Base-by-base conservation (phyloP, 2,888 invertebrate species). In the Atrina japonica region DNA sequence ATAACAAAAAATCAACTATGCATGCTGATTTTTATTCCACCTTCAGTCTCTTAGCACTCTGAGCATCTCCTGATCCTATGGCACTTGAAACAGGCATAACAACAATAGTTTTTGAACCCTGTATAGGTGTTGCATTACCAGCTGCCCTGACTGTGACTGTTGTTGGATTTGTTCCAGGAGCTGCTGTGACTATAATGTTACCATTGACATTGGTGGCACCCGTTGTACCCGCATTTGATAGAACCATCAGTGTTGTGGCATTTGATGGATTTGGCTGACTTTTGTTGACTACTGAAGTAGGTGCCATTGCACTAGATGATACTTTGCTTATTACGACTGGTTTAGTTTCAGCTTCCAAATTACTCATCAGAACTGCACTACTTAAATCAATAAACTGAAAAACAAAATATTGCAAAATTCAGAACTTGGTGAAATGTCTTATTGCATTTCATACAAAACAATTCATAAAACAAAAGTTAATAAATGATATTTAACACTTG, bases 371-470 rank as follows among this genome's bases (percentile, higher is more conserved):
- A 9, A 86, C 82, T 61, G 86, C 86, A 82, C 84, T 83, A 71
- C 86, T 83, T 21, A 88, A 74, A 70, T 88, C 88, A 69, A 84
- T 83, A 66, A 87, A 88, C 88, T 88, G 83, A 49, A 83, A 80
- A 27, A 45, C 14, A 63, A 64, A 0, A 29, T 25, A 68, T 21
- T 29, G 9, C 11, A 21, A 61, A 35, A 29, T n/a, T 7, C 27
- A 16, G n/a, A 43, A 43, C 5, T 0, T 43, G n/a, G n/a, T n/a
- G n/a, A n/a, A n/a, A n/a, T n/a, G n/a, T n/a, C n/a, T n/a, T n/a
- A n/a, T n/a, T n/a, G n/a, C n/a, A 49, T 11, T 49, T 49, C 1
- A 49, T 16, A 3, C 18, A 23, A 49, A 1, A n/a, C n/a, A 6
- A 49, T 14, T 25, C 49, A 49, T 25, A 14, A 18, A 25, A 18